These are phyloP conservation scores for Ailurus styani DNA, from an alignment of 2,113 vertebrate species.

Conservation along the genomic window DNA sequence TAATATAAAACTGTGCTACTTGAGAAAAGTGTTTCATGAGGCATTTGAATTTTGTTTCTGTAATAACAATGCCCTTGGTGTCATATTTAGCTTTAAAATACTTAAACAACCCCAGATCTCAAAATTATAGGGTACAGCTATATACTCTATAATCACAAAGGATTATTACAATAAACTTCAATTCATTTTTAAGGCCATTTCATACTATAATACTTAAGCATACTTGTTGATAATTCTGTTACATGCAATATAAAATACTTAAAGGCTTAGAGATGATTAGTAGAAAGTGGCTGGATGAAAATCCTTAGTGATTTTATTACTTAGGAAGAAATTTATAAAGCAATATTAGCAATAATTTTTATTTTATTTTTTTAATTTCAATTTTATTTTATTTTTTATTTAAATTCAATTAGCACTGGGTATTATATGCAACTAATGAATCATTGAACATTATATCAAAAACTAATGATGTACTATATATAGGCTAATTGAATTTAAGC, in stretches of 20 bases:
- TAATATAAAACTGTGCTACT: not conserved
- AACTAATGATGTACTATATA: no score
- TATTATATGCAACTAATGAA: no score
- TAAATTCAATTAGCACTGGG: no score
- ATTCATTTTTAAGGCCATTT: not conserved
- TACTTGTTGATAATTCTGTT: conserved; percentile 27
- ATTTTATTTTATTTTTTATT: no score
- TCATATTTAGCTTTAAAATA: not conserved
- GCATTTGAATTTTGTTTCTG: not conserved
- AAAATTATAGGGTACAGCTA: not conserved
- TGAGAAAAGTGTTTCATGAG: not conserved
- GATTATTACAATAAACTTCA: conserved; percentile 31
- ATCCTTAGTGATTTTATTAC: not conserved
- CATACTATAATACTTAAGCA: not conserved
- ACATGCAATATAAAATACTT: not conserved
- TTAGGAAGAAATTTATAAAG: not conserved
- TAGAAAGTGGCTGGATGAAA: not conserved
- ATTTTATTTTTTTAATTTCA: not conserved
- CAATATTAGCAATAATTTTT: not conserved
- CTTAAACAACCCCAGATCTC: not conserved
- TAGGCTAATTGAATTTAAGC: not conserved
- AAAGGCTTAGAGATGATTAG: not conserved
- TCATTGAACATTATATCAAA: no score
- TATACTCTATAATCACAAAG: not conserved
- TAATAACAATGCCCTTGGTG: not conserved